Evolutionary conservation across 2,888 invertebrate genomes (phyloP), one percentile per base, ranked within the genome.

Genomic region (Boloria selene): DNA sequence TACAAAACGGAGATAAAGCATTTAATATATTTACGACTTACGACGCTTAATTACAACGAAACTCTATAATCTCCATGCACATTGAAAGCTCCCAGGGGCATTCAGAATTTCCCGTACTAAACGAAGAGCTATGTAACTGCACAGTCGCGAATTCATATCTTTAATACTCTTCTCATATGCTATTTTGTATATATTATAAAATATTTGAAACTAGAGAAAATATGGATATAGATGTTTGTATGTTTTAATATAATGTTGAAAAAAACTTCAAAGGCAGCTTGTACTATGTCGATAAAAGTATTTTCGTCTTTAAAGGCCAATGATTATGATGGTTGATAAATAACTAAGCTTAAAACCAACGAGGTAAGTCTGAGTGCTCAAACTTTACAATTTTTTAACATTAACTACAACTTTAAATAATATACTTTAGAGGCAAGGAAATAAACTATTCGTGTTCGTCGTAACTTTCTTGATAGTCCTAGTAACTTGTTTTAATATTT

Each of bases 81-180:
- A 76, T 72, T 78, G 81, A 82, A 83, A 82, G 82, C 81, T 78
- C 77, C 71, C 72, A 72, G 74, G 76, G 79, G 75, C 78, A 75
- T 73, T 72, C 73, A 74, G 77, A 79, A 82, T 81, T 82, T 78
- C 78, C 73, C 72, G 73, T 71, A 72, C 70, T 69, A 56, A 64
- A 65, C 51, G 55, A 61, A 67, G 51, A 62, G 56, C 63, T 49
- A 61, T 65, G 52, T 59, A 61, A 69, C 61, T 69, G 61, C 59
- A 61, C 65, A 59, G 56, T 45, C 26, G 45, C 13, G n/a, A 56
- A 16, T 22, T n/a, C 7, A 14, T 56, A 56, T 56, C 45, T 56
- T 56, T 45, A 56, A 56, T 45, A 56, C 7, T 10, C 31, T 38
- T 38, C 10, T 38, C 31, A 10, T 38, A 38, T 10, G 7, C 31